A percentile compares a stretch with the other conserved stretches of the same genome.
Conservation (phyloP, 2,113 vertebrate genomes). For the Antigone vipio region DNA sequence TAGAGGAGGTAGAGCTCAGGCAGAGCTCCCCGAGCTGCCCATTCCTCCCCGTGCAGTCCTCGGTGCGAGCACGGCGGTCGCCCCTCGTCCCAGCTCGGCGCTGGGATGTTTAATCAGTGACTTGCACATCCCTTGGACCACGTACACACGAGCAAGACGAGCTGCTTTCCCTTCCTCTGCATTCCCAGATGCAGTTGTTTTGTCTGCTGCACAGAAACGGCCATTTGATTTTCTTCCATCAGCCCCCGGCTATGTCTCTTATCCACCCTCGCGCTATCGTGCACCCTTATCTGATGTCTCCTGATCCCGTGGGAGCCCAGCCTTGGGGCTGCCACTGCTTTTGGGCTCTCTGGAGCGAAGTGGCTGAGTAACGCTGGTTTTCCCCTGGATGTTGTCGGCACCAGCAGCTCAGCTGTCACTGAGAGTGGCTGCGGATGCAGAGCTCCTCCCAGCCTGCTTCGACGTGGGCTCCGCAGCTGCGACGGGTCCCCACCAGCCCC, state of each 20-base stretch:
- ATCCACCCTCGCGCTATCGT: fast-evolving
- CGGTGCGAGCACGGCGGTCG: fast-evolving
- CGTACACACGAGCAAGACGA: neutral
- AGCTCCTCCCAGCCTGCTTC: neutral
- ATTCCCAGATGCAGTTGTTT: neutral
- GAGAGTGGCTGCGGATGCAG: neutral
- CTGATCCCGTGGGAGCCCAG: neutral
- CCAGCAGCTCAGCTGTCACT: neutral
- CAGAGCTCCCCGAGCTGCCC: neutral
- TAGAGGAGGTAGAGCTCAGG: neutral
- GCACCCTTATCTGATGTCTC: neutral
- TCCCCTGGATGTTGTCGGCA: neutral
- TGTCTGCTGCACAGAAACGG: neutral
- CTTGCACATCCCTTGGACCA: neutral
- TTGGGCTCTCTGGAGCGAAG: neutral
- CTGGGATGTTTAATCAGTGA: neutral
- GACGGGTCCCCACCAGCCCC: too few species aligned
- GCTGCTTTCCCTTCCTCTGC: neutral
- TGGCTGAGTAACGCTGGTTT: neutral
- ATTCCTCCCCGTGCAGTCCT: neutral
- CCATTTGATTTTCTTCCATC: neutral
- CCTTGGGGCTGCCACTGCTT: neutral
- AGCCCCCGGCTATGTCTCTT: neutral
- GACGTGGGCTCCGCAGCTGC: neutral
- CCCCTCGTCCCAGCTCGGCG: fast-evolving